Percentiles rank a stretch among this genome's conserved stretches.
Evolutionary conservation across 1,140 invertebrate genomes (phyloP).

Genomic region (Cherax destructor): DNA sequence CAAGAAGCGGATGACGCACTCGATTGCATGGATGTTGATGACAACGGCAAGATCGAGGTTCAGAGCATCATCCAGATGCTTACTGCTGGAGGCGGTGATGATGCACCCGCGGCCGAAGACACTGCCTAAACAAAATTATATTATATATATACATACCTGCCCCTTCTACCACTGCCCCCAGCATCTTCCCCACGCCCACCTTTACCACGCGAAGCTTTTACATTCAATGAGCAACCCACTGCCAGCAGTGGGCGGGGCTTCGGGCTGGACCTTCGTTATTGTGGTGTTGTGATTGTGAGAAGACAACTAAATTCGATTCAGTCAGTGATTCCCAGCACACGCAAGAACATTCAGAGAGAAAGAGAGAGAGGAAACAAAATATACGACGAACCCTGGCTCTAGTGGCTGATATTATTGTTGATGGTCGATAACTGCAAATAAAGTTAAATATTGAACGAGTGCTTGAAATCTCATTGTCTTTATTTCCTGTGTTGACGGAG

Average conservation of each 20-base stretch:
- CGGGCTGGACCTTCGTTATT: background rate
- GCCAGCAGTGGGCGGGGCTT: background rate
- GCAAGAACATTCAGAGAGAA: too few relatives aligned
- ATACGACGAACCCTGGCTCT: background rate
- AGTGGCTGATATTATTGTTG: background rate
- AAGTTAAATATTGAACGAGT: background rate
- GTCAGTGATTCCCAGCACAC: background rate
- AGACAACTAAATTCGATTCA: background rate
- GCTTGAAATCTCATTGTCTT: background rate
- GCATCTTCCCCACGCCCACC: background rate
- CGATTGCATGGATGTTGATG: constrained; percentile 96
- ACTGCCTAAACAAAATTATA: constrained; percentile 17
- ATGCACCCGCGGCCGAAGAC: constrained; percentile 77
- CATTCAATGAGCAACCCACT: background rate
- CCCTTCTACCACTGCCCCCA: background rate
- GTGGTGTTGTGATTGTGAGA: background rate
- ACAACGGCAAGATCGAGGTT: constrained; percentile 95
- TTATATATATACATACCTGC: background rate
- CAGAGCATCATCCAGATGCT: constrained; percentile 89
- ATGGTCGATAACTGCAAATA: background rate
- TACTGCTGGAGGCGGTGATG: constrained; percentile 87
- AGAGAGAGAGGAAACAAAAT: background rate
- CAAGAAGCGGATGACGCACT: constrained; percentile 96
- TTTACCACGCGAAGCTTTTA: background rate
- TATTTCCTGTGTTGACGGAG: background rate